Evolutionary conservation across 1,140 invertebrate species (phyloP).

Genomic region (Sitophilus oryzae): DNA sequence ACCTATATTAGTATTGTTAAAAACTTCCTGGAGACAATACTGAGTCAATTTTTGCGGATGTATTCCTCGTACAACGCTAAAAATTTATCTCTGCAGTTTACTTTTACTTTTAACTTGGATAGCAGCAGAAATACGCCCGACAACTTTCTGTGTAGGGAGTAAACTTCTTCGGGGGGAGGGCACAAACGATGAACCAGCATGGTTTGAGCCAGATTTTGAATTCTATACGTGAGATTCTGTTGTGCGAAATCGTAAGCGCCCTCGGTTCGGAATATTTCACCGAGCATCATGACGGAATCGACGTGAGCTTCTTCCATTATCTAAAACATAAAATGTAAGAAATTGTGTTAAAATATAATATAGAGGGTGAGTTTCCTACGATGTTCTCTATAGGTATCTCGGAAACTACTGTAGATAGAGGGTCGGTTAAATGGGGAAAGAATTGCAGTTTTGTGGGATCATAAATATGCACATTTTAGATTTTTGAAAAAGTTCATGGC

Average conservation of each 20-base stretch:
- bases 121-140: conserved; percentile 95
- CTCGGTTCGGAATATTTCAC: conserved; percentile 77
- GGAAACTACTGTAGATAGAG: no score
- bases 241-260: conserved; percentile 83
- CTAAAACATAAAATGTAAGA: conserved; percentile 43
- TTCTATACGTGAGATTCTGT: conserved; percentile 70
- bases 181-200: conserved; percentile 91
- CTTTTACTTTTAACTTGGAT: conserved; percentile 78
- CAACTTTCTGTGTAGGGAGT: conserved; percentile 95
- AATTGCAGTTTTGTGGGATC: no score
- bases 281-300: conserved; percentile 92
- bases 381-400: no score
- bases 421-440: no score
- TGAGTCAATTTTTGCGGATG: conserved; percentile 33
- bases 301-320: conserved; percentile 92
- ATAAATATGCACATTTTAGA: no score
- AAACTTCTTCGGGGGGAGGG: conserved; percentile 97
- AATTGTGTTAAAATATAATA: no score
- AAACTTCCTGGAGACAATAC: background rate
- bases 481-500: no score
- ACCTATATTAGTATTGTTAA: no score
- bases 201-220: conserved; percentile 83
- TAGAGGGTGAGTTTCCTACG: no score
- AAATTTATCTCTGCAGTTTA: conserved; percentile 85
- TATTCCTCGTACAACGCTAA: conserved; percentile 70